Base-by-base conservation (phyloP, 2,888 invertebrate species). In the Mesorhabditis belari region DNA sequence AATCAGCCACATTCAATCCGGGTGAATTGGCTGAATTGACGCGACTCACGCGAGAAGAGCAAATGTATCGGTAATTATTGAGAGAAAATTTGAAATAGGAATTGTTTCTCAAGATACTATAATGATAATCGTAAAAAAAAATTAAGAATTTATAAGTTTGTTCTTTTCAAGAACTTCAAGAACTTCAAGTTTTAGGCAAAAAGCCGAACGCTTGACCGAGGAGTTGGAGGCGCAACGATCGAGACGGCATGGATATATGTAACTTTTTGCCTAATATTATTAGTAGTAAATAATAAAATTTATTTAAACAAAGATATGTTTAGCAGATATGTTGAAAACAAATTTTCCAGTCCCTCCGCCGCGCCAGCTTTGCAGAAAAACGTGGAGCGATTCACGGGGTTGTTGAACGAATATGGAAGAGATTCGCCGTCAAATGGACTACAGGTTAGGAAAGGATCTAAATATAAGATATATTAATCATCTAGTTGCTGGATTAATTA, bases 181-280 rank as follows among this genome's bases (percentile, higher is more conserved):
- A n/a, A n/a, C n/a, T n/a, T n/a, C n/a, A n/a, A n/a, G n/a, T n/a
- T 55, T 62, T 25, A 35, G 67, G 9, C 69, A 55, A 64, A 69
- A 64, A 67, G 73, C 73, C n/a, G 77, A 77, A 55, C 69, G 67
- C 58, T 58, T 77, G 49, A 63, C 65, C 19, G 70, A 66, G n/a
- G 76, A 76, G 57, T 50, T 76, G 51, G 66, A 73, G 19, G 64
- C 71, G 25, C 71, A 76, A 51, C 55, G 68, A 50, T 67, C 63
- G 25, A 62, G 76, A 28, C 64, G 69, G 35, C 77, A 77, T 51
- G 70, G 70, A 51, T 77, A 72, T 60, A 58, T 75, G 76, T 77
- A 35, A 66, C 71, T 62, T 52, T 55, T 58, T 61, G 17, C 9
- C 19, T 21, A 55, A 49, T 17, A 9, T 35, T 35, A 35, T 35